These are phyloP conservation scores for Apodemia mormo DNA, from an alignment of 2,888 invertebrate species.

Conservation along the genomic window DNA sequence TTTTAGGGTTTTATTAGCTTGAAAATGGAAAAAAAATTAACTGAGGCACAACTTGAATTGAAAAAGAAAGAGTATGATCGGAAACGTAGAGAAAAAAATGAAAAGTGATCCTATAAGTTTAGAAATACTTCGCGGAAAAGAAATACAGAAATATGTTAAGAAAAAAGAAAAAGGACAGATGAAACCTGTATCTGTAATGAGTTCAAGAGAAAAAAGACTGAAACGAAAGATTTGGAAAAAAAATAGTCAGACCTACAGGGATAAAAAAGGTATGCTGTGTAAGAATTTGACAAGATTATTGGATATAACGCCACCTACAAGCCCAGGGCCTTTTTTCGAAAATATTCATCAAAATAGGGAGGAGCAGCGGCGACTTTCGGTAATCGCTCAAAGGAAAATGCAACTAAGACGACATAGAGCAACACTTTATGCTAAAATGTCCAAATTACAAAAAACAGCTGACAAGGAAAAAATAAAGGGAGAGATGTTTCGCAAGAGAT, in stretches of 20 bases:
- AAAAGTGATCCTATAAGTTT: not conserved
- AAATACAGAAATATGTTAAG: not conserved
- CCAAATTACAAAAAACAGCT: too few relatives aligned
- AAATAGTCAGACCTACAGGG: not conserved
- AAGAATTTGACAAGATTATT: not conserved
- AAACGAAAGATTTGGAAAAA: slow-evolving; percentile 3
- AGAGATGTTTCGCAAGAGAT: too few relatives aligned
- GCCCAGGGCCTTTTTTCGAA: too few relatives aligned
- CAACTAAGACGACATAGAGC: too few relatives aligned
- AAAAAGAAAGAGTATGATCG: not conserved
- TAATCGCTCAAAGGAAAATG: too few relatives aligned
- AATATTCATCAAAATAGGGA: too few relatives aligned
- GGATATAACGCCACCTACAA: too few relatives aligned
- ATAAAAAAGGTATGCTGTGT: not conserved
- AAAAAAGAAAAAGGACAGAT: slow-evolving; percentile 9
- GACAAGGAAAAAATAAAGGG: too few relatives aligned
- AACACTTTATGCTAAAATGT: slow-evolving; percentile 20
- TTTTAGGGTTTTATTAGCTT: too few relatives aligned
- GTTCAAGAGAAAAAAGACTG: slow-evolving; percentile 18
- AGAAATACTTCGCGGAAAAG: slow-evolving; percentile 12
- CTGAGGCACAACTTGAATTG: too few relatives aligned
- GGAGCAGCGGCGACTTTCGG: too few relatives aligned
- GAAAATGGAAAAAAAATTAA: too few relatives aligned
- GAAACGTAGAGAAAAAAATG: slow-evolving; percentile 15
- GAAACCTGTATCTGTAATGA: slow-evolving; percentile 9